These are phyloP conservation scores for Sarcoramphus papa DNA, from an alignment of 2,797 vertebrate genomes.

Conservation along the genomic window DNA sequence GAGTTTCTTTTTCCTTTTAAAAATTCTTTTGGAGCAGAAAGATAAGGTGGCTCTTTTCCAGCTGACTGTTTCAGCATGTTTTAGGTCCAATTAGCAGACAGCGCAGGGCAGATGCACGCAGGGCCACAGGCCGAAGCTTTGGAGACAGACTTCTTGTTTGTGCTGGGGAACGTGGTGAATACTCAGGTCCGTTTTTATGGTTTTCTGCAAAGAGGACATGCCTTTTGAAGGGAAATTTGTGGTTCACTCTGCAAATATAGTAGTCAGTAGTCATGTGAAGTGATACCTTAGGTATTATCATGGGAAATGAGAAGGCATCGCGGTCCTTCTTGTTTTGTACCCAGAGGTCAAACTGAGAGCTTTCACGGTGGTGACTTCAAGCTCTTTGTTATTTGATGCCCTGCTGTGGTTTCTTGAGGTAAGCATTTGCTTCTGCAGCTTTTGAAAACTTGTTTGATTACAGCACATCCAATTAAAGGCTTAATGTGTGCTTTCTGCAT, in stretches of 20 bases:
- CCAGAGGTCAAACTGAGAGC: conserved; percentile 45
- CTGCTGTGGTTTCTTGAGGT: background rate
- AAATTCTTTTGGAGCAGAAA: conserved; percentile 31
- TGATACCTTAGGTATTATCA: conserved; percentile 34
- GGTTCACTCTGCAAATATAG: background rate
- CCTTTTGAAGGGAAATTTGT: background rate
- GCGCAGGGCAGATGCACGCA: background rate
- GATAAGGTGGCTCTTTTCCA: conserved; percentile 30
- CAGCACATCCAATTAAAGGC: background rate
- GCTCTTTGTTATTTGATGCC: conserved; percentile 15
- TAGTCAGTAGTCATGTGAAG: background rate
- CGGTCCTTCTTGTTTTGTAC: conserved; percentile 38
- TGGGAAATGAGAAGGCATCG: conserved; percentile 39
- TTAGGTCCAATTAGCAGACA: background rate
- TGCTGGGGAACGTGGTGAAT: background rate
- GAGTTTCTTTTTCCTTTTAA: conserved; percentile 32
- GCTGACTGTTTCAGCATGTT: background rate
- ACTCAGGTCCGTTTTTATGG: background rate
- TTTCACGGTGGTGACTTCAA: conserved; percentile 37
- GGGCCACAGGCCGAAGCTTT: background rate
- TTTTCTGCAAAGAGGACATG: background rate
- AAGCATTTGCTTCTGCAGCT: background rate
- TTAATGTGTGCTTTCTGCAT: background rate
- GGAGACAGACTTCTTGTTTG: background rate
- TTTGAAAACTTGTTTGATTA: background rate